Percentiles rank a stretch among this genome's conserved stretches.
These are phyloP conservation scores for Lycodopsis pacificus DNA, from an alignment of 2,797 vertebrate genomes.

Conservation along the genomic window DNA sequence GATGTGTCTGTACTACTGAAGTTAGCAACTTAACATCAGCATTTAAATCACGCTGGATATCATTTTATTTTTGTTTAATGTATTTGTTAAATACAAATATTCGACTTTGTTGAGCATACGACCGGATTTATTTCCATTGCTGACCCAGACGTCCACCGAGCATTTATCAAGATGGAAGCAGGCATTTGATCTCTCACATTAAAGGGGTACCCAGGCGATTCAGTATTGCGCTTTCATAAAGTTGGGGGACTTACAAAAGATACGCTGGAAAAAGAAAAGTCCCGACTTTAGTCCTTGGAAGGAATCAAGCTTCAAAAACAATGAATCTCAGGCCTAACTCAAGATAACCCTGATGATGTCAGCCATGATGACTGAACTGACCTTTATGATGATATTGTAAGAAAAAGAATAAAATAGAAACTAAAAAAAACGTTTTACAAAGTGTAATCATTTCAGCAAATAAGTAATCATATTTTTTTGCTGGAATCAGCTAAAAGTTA, in stretches of 20 bases:
- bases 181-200: background rate
- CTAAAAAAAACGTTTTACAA: no score
- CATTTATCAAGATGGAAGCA: background rate
- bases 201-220: background rate
- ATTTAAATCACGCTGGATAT: background rate
- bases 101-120: background rate
- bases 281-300: no score
- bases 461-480: no score
- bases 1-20: background rate
- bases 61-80: no score
- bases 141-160: background rate
- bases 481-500: background rate
- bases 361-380: background rate
- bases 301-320: no score
- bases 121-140: background rate
- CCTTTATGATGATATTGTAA: background rate
- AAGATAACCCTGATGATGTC: background rate
- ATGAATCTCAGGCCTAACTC: background rate
- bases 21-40: background rate
- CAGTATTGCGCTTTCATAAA: background rate
- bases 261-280: background rate
- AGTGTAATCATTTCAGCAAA: background rate
- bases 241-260: background rate
- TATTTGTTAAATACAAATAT: background rate
- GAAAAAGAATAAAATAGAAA: background rate